Evolutionary conservation across 2,888 invertebrate genomes (phyloP).

Genomic region (Drosophila meridiana): DNA sequence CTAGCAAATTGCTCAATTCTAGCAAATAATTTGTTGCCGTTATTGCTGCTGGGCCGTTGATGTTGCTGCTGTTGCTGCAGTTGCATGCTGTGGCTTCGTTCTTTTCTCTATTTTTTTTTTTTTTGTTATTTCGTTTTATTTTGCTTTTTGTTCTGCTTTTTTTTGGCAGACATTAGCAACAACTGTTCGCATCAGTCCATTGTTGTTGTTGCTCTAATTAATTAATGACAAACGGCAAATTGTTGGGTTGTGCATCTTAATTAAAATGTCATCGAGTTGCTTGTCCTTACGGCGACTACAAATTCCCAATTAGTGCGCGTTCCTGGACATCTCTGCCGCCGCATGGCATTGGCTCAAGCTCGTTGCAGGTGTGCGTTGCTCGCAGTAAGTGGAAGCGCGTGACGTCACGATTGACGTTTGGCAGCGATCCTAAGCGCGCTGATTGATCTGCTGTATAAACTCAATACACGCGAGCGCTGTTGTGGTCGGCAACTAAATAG

Average conservation of each 20-base stretch:
- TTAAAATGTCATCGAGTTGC: slow-evolving; percentile 53
- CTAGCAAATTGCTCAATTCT: slow-evolving; percentile 71
- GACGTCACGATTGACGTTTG: slow-evolving; percentile 34
- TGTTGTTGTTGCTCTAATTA: slow-evolving; percentile 68
- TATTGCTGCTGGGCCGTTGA: slow-evolving; percentile 30
- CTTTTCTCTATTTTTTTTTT: slow-evolving; percentile 39
- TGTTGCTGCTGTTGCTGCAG: slow-evolving; percentile 58
- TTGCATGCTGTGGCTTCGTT: slow-evolving; percentile 64
- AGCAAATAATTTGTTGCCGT: slow-evolving; percentile 53
- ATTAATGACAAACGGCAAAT: slow-evolving; percentile 45
- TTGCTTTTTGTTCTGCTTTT: slow-evolving; percentile 10
- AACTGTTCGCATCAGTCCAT: slow-evolving; percentile 81
- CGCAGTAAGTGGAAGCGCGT: not conserved
- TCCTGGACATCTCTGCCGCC: slow-evolving; percentile 1
- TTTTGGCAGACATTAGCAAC: slow-evolving; percentile 75
- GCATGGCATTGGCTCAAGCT: slow-evolving; percentile 25
- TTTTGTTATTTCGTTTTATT: slow-evolving; percentile 6
- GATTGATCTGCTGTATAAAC: slow-evolving; percentile 4
- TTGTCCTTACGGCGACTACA: slow-evolving; percentile 21
- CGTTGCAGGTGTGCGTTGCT: slow-evolving; percentile 16
- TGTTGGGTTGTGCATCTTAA: slow-evolving; percentile 52
- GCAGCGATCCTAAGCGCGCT: slow-evolving; percentile 15
- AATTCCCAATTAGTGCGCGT: not conserved
- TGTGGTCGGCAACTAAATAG: slow-evolving; percentile 3
- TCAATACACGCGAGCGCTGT: slow-evolving; percentile 7